Percentiles rank a stretch among this genome's conserved stretches.
phyloP scores from a whole-genome alignment of 2,888 invertebrate species.

The Ellobium chinense region DNA sequence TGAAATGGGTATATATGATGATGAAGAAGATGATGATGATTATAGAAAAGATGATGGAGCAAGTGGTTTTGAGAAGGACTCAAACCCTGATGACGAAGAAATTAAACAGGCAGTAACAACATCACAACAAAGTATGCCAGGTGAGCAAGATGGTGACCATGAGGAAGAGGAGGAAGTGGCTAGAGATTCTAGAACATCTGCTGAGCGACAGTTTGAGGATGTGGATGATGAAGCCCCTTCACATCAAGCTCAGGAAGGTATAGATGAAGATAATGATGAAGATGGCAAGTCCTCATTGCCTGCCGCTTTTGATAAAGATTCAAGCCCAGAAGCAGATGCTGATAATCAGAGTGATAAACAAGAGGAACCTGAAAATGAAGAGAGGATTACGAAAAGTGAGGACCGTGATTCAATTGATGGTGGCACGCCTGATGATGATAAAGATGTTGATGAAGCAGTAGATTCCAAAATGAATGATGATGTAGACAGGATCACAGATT shows the following conservation, averaged over 20 bases:
- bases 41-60: constrained; percentile 42
- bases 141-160: constrained; percentile 49
- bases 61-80: constrained; percentile 53
- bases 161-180: constrained; percentile 28
- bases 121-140: too few species aligned
- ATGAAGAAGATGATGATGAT: constrained; percentile 60
- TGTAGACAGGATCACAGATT: neutral
- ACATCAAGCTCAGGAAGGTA: constrained; percentile 44
- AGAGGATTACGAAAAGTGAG: constrained; percentile 19
- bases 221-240: constrained; percentile 32
- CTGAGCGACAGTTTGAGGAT: constrained; percentile 46
- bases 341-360: constrained; percentile 37
- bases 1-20: constrained; percentile 61
- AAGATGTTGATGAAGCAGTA: constrained; percentile 55
- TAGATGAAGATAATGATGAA: constrained; percentile 21
- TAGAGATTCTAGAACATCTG: constrained; percentile 32
- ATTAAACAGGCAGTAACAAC: constrained; percentile 51
- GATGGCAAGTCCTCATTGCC: constrained; percentile 56
- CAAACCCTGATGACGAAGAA: constrained; percentile 59
- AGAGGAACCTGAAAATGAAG: constrained; percentile 44
- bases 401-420: constrained; percentile 60
- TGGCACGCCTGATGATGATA: constrained; percentile 56
- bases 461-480: constrained; percentile 26
- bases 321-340: constrained; percentile 51
- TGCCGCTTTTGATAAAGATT: constrained; percentile 63